Evolutionary conservation across 2,113 vertebrate genomes (phyloP).

Genomic region (Syrrhaptes paradoxus): DNA sequence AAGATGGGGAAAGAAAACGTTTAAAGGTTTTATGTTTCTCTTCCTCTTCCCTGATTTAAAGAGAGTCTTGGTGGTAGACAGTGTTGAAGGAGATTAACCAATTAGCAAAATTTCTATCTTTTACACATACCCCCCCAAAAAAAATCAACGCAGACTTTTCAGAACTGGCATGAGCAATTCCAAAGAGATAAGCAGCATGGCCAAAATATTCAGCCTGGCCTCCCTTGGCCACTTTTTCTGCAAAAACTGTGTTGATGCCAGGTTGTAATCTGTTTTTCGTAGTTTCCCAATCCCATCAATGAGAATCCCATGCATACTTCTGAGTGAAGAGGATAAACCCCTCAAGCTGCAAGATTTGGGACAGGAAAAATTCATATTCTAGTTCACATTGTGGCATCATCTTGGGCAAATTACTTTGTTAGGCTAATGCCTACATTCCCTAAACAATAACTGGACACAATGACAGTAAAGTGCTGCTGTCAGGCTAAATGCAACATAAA

Average conservation of each 20-base stretch:
- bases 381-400: background rate
- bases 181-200: background rate
- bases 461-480: background rate
- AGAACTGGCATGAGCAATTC: background rate
- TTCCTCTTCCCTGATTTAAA: background rate
- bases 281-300: background rate
- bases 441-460: background rate
- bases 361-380: background rate
- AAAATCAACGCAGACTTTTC: background rate
- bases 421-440: background rate
- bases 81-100: background rate
- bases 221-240: background rate
- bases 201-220: background rate
- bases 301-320: background rate
- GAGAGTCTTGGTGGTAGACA: background rate
- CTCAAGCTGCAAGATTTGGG: background rate
- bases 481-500: background rate
- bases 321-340: background rate
- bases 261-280: background rate
- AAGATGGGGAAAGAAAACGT: background rate
- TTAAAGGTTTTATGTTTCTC: background rate
- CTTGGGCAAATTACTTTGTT: background rate
- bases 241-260: background rate
- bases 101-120: background rate
- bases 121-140: background rate